Conservation (phyloP, 2,888 invertebrate species). For the Cryptophagus acutangulus region DNA sequence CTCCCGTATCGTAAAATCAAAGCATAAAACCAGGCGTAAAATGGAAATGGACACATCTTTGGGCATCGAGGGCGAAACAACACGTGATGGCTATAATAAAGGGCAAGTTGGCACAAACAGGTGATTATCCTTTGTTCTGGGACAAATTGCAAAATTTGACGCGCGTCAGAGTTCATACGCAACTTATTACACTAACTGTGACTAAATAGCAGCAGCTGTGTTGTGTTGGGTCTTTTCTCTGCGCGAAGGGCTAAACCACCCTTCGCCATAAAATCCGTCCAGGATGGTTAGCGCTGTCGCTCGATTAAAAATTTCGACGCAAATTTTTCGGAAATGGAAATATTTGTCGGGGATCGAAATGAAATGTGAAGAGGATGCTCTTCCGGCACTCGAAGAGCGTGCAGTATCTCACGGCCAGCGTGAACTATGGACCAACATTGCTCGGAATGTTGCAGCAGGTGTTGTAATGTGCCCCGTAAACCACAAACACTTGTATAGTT, state of each 20-base stretch:
- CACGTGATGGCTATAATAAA: slow-evolving; percentile 29
- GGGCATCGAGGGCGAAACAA: no score
- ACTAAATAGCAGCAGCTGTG: slow-evolving; percentile 43
- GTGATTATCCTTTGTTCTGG: slow-evolving; percentile 43
- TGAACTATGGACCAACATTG: slow-evolving; percentile 20
- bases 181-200: slow-evolving; percentile 37
- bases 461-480: slow-evolving; percentile 36
- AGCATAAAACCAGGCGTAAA: no score
- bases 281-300: no score
- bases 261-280: no score
- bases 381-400: slow-evolving; percentile 2
- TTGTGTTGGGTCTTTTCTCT: no score
- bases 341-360: no score
- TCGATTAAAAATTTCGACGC: no score
- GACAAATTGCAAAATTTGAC: slow-evolving; percentile 44
- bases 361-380: no score
- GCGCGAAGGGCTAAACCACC: no score
- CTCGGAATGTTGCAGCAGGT: slow-evolving; percentile 35
- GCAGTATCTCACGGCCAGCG: slow-evolving; percentile 5
- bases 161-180: slow-evolving; percentile 40
- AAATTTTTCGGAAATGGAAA: no score
- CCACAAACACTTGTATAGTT: slow-evolving; percentile 39
- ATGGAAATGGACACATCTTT: no score
- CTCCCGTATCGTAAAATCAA: no score
- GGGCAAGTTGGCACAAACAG: slow-evolving; percentile 39